Evolutionary conservation across 1,140 invertebrate genomes (phyloP).

Genomic region (Pomacea maculata): DNA sequence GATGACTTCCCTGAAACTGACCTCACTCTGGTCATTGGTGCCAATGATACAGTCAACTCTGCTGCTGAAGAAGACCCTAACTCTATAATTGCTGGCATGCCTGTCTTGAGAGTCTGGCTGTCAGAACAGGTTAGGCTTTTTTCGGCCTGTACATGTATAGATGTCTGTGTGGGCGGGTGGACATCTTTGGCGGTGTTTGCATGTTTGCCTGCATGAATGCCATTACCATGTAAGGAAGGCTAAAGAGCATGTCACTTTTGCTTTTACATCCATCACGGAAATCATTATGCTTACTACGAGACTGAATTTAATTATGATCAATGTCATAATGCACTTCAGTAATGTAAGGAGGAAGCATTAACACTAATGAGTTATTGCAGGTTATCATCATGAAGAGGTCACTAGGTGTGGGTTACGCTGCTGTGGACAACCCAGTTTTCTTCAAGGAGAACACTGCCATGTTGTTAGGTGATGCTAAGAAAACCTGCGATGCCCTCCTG

Average conservation of each 20-base stretch:
- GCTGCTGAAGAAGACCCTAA: conserved; percentile 91
- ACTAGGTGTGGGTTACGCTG: conserved; percentile 83
- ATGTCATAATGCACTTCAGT: too few relatives aligned
- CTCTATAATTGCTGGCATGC: conserved; percentile 93
- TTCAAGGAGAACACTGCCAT: conserved; percentile 90
- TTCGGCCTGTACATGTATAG: not conserved
- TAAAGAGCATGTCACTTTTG: too few relatives aligned
- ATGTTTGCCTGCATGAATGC: too few relatives aligned
- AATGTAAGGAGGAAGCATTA: conserved; percentile 1
- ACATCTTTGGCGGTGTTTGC: too few relatives aligned
- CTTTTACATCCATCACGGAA: too few relatives aligned
- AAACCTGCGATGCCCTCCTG: conserved; percentile 86
- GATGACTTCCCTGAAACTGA: conserved; percentile 87
- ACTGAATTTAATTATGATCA: too few relatives aligned
- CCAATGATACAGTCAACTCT: conserved; percentile 93
- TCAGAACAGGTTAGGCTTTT: conserved; percentile 76
- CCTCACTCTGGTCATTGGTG: conserved; percentile 87
- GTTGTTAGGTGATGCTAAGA: conserved; percentile 92
- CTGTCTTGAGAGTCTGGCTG: conserved; percentile 87
- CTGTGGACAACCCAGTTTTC: conserved; percentile 93
- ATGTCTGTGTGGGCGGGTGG: not conserved
- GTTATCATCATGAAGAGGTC: conserved; percentile 92
- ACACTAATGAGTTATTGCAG: conserved; percentile 60
- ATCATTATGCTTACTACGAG: too few relatives aligned
- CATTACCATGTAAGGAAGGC: too few relatives aligned